phyloP scores from a whole-genome alignment of 2,888 invertebrate species.

The Noctuana brunneofusca region DNA sequence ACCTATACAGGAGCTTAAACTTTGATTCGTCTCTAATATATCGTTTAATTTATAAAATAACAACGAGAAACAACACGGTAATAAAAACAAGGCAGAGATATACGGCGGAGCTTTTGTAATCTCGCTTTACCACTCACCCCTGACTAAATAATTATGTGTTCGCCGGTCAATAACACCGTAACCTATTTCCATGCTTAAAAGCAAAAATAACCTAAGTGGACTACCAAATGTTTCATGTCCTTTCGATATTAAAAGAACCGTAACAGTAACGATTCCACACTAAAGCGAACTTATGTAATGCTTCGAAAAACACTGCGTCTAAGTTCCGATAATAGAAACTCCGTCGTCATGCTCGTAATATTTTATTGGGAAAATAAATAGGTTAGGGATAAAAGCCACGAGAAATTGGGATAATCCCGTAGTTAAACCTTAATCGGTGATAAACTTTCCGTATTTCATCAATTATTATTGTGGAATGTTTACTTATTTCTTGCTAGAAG shows the following conservation, averaged over 20 bases:
- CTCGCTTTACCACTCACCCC: slow-evolving; percentile 6
- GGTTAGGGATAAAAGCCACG: slow-evolving; percentile 9
- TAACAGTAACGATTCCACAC: slow-evolving; percentile 11
- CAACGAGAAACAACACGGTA: neutral
- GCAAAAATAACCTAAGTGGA: neutral
- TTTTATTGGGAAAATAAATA: slow-evolving; percentile 23
- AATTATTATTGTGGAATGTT: neutral
- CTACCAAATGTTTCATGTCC: slow-evolving; percentile 12
- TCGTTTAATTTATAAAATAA: neutral
- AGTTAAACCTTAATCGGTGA: slow-evolving; percentile 7
- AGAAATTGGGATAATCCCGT: slow-evolving; percentile 13
- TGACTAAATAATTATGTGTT: slow-evolving; percentile 12
- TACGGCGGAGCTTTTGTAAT: slow-evolving; percentile 7
- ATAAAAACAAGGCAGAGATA: neutral
- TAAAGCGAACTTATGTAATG: slow-evolving; percentile 12
- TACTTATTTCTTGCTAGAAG: neutral
- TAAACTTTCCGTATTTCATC: neutral
- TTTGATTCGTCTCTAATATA: too few species aligned
- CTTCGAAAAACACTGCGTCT: slow-evolving; percentile 5
- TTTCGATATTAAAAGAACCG: slow-evolving; percentile 11
- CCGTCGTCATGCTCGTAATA: slow-evolving; percentile 15
- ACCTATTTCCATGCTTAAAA: slow-evolving; percentile 15
- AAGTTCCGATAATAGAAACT: slow-evolving; percentile 18
- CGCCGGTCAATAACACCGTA: slow-evolving; percentile 14
- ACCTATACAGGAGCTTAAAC: too few species aligned